Base-by-base conservation (phyloP, 2,797 vertebrate genomes). In the Gymnodraco acuticeps region DNA sequence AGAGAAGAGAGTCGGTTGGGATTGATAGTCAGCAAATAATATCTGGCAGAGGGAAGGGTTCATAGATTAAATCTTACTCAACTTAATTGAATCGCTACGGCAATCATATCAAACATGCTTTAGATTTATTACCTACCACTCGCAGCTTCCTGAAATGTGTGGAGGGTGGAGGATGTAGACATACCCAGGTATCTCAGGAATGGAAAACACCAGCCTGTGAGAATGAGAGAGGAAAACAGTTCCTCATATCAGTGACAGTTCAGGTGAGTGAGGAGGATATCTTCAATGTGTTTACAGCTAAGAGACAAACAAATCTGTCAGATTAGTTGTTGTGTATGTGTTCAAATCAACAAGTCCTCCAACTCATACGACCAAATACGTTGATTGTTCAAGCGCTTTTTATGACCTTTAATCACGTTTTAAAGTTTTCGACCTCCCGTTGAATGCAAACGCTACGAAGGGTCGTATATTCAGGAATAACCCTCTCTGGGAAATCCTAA, bases 51-150 rank as follows among this genome's bases (percentile, higher is more conserved):
- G 3, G 48, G 55, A 73, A 53, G 19, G 15, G 38, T 73, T 72
- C 46, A 17, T 2, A 81, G 71, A 80, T 74, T 7, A 52, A 73
- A 65, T 77, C 74, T 70, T 46, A 54, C 47, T 81, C 53, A 55
- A 61, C 31, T 58, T 56, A 72, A 74, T 41, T 70, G 60, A 82
- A 70, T 54, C 27, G 17, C 31, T 47, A 23, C 56, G 31, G 50
- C 66, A 77, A 60, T 78, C 23, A 64, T 56, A 78, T 83, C 52
- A 80, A 81, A 75, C 61, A 70, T 48, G 46, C 51, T 73, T 70
- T 42, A 67, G 59, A 81, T 80, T 33, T 78, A 85, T 76, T 77
- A 77, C 55, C 64, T 51, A 45, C 45, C 55, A 67, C 48, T 60
- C 60, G 66, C 51, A 63, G 68, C 67, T 73, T 61, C 43, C 27